Evolutionary conservation across 2,888 invertebrate genomes (phyloP).

Genomic region (Heliconius ethilla): DNA sequence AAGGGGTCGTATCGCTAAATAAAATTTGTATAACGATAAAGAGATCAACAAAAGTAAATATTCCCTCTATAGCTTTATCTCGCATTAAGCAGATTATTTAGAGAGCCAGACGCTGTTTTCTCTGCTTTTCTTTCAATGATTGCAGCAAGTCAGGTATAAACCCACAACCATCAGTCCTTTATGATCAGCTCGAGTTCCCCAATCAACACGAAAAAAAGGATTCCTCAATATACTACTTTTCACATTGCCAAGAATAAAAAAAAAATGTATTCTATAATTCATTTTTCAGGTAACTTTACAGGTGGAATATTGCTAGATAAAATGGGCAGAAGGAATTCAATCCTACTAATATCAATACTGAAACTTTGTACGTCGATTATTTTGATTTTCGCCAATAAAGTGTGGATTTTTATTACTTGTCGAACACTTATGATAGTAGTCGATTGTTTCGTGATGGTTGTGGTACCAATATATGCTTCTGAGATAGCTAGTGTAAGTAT

Average conservation of each 20-base stretch:
- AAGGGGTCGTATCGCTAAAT: neutral
- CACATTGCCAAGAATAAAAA: neutral
- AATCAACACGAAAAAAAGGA: too few relatives aligned
- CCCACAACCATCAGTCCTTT: too few relatives aligned
- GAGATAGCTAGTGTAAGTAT: conserved; percentile 61
- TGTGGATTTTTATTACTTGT: conserved; percentile 58
- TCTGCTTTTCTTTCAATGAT: too few relatives aligned
- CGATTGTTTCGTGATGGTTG: conserved; percentile 50
- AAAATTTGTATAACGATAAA: too few relatives aligned
- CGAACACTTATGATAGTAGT: conserved; percentile 49
- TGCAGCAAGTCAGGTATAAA: too few relatives aligned
- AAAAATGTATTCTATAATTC: neutral
- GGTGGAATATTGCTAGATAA: conserved; percentile 55
- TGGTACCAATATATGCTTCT: conserved; percentile 59
- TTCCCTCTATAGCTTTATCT: too few relatives aligned
- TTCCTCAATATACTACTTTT: too few relatives aligned
- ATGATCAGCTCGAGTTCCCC: too few relatives aligned
- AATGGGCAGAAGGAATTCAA: conserved; percentile 52
- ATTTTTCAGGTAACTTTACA: conserved; percentile 49
- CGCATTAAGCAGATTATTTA: too few relatives aligned
- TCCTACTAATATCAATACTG: conserved; percentile 57
- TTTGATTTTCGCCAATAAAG: conserved; percentile 53
- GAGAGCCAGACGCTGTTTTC: too few relatives aligned
- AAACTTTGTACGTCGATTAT: conserved; percentile 54
- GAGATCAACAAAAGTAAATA: too few relatives aligned